Percentiles rank a stretch among this genome's conserved stretches.
Conservation (phyloP, 2,113 vertebrate genomes). For the Tragulus kanchil region DNA sequence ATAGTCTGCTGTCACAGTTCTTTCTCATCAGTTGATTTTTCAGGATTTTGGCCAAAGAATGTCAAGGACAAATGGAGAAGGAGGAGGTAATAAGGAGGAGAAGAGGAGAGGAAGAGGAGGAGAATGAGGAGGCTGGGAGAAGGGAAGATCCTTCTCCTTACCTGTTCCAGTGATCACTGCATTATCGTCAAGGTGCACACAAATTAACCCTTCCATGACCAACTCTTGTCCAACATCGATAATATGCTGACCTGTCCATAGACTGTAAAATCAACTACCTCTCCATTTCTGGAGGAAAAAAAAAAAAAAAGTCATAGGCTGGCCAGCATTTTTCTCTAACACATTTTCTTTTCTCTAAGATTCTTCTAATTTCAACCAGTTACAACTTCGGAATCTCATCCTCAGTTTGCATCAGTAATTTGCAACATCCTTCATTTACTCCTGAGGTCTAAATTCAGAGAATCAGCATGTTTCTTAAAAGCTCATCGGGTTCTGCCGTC, state of each 20-base stretch:
- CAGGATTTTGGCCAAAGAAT: neutral
- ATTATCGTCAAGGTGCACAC: neutral
- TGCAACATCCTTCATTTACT: neutral
- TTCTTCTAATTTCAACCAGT: constrained; percentile 9
- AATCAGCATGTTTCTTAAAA: neutral
- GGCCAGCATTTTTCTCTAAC: neutral
- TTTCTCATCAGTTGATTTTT: neutral
- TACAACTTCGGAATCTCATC: neutral
- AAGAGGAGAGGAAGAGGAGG: neutral
- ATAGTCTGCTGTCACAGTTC: neutral
- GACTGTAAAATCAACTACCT: neutral
- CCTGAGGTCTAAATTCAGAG: neutral
- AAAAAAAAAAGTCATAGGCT: neutral
- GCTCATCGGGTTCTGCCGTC: neutral
- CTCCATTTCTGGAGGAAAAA: neutral
- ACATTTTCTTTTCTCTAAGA: neutral
- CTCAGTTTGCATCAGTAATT: neutral
- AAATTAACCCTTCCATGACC: neutral
- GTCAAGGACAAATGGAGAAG: neutral
- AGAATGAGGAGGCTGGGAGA: rapidly evolving
- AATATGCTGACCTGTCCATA: neutral
- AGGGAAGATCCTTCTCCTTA: neutral
- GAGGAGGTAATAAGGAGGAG: neutral
- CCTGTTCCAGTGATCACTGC: neutral
- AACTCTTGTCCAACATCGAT: neutral